phyloP scores from a whole-genome alignment of 2,888 invertebrate species.

The Unio delphinus region DNA sequence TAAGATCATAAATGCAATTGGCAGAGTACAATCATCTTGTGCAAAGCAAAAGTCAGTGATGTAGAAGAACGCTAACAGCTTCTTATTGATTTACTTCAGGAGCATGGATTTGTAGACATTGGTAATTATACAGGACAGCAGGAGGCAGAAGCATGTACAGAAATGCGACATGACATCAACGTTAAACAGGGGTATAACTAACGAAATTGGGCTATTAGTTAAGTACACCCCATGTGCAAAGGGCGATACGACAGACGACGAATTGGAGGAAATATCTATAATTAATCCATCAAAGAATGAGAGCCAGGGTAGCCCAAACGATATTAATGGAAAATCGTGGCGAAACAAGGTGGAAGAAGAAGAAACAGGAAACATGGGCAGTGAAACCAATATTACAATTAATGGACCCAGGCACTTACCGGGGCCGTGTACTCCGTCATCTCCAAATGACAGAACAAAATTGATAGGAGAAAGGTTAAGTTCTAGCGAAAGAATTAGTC shows the following conservation, averaged over 20 bases:
- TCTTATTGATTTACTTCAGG: background rate
- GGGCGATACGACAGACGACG: constrained; percentile 69
- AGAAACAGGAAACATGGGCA: constrained; percentile 16
- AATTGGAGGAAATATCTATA: constrained; percentile 80
- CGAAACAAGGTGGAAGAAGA: constrained; percentile 75
- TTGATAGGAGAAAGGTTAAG: constrained; percentile 74
- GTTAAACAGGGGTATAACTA: constrained; percentile 40
- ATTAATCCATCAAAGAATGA: constrained; percentile 74
- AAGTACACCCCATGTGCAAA: constrained; percentile 70
- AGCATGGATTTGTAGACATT: background rate
- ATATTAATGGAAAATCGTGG: constrained; percentile 69
- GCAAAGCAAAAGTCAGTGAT: no score
- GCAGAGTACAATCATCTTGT: no score
- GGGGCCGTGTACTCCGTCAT: constrained; percentile 67
- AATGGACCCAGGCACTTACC: constrained; percentile 79
- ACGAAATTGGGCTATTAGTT: constrained; percentile 53
- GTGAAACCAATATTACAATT: constrained; percentile 27
- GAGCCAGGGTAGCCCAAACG: constrained; percentile 23
- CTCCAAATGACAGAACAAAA: constrained; percentile 49
- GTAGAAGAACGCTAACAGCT: no score
- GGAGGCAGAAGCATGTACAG: background rate
- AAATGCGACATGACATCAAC: constrained; percentile 50
- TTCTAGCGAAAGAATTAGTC: constrained; percentile 73
- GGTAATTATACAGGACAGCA: no score
- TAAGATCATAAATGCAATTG: no score